phyloP scores from a whole-genome alignment of 2,113 vertebrate species.

The Myrmecophaga tridactyla region DNA sequence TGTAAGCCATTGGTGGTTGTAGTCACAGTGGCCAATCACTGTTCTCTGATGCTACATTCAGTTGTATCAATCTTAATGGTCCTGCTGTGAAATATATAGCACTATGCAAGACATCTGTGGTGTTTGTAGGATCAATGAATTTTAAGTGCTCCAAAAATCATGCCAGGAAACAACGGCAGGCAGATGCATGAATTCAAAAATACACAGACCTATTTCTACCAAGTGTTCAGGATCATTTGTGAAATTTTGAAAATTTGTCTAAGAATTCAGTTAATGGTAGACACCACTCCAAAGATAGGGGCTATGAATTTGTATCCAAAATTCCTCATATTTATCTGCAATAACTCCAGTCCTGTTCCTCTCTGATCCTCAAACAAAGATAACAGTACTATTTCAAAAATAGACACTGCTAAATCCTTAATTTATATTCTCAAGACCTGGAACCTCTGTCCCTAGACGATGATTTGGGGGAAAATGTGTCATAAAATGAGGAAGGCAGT shows the following conservation, averaged over 20 bases:
- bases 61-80: not conserved
- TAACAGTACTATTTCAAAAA: not conserved
- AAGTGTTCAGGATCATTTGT: not conserved
- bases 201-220: not conserved
- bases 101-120: not conserved
- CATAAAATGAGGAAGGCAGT: constrained; percentile 43
- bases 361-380: not conserved
- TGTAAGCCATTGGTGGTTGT: not conserved
- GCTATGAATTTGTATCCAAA: not conserved
- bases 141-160: not conserved
- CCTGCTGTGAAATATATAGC: not conserved
- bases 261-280: not conserved
- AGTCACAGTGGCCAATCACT: not conserved
- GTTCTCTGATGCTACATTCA: not conserved
- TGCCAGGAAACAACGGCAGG: not conserved
- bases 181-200: not conserved
- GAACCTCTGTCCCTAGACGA: not conserved
- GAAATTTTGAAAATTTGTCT: constrained; percentile 1
- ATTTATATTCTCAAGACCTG: constrained; percentile 30
- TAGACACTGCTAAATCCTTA: not conserved
- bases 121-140: not conserved
- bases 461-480: constrained; percentile 13
- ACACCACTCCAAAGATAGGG: not conserved
- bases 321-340: not conserved
- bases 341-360: not conserved